Evolutionary conservation across 2,797 vertebrate genomes (phyloP), one percentile per base, ranked within the genome.

Genomic region (Acomys russatus): DNA sequence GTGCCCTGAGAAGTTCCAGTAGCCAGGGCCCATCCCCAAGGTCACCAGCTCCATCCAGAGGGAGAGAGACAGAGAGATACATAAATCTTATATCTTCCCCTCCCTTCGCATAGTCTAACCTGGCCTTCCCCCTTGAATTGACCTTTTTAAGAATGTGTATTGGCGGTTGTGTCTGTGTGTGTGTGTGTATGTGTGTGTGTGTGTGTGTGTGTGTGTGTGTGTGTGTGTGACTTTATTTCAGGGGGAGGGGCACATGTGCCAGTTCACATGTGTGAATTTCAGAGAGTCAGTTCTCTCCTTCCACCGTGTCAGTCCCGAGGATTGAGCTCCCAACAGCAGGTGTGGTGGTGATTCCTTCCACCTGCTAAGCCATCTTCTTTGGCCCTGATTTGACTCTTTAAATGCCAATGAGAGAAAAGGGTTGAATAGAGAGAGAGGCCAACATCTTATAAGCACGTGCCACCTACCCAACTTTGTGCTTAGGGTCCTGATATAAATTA

Each of bases 1-100:
- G n/a, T 25, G 9, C 63, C 83, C 35, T 82, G 73, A 84, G 51
- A 78, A 6, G 23, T n/a, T 35, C 38, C 38, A 1, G 12, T 4
- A 35, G 44, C 44, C 0, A 0, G 23, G 3, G 3, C 12, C 59
- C 17, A 30, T 3, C 28, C 30, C 49, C 54, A 49, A 3, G 51
- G 23, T 15, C 25, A 70, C 17, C 51, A 64, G 78, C 15, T 70
- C 30, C 51, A 38, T 35, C 33, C 74, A 84, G 20, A 82, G 51
- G 3, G 23, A 82, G 61, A 90, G 10, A 38, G 23, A n/a, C n/a
- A n/a, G n/a, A n/a, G 44, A 56, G 63, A 17, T 0, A 11, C 12
- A 35, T 20, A 59, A 38, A 44, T 79, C 70, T 64, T 23, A 44
- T 90, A 35, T 44, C 44, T 56, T 92, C 64, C 28, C 44, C 44